Evolutionary conservation across 2,888 invertebrate species (phyloP).

Genomic region (Lasioglossum vierecki): DNA sequence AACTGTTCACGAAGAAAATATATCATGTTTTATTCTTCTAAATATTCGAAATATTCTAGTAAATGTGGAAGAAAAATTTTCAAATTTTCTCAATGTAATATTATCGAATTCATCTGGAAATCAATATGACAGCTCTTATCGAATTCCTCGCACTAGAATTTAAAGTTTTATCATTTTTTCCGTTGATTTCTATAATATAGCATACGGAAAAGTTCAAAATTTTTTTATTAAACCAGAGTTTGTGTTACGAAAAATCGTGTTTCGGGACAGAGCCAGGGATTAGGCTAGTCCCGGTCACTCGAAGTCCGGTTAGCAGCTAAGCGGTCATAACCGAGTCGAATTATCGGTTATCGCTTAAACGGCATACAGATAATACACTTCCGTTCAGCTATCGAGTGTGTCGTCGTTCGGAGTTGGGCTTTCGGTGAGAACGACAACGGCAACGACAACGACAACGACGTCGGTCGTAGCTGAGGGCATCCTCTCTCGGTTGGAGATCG

Average conservation of each 20-base stretch:
- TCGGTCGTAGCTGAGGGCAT: slow-evolving; percentile 25
- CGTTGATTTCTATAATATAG: no score
- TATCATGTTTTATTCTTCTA: no score
- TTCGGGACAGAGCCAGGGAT: neutral
- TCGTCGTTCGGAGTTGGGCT: slow-evolving; percentile 48
- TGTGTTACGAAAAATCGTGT: neutral
- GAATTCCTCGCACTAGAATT: no score
- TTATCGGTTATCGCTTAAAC: slow-evolving; percentile 65
- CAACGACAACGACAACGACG: slow-evolving; percentile 33
- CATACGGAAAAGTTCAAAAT: no score
- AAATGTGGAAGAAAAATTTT: neutral
- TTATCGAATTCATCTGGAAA: no score
- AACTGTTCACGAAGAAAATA: no score
- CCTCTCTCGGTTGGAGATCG: slow-evolving; percentile 58
- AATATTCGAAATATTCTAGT: no score
- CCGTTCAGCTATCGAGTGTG: slow-evolving; percentile 65
- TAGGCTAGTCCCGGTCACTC: neutral
- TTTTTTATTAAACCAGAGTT: no score
- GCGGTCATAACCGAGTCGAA: slow-evolving; percentile 16
- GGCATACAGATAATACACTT: slow-evolving; percentile 66
- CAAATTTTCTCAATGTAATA: no score
- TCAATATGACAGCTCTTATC: no score
- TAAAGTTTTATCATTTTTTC: no score
- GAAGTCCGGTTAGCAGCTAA: neutral
- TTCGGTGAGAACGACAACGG: slow-evolving; percentile 32